Conservation (phyloP, 2,113 vertebrate species). For the Tupaia chinensis region DNA sequence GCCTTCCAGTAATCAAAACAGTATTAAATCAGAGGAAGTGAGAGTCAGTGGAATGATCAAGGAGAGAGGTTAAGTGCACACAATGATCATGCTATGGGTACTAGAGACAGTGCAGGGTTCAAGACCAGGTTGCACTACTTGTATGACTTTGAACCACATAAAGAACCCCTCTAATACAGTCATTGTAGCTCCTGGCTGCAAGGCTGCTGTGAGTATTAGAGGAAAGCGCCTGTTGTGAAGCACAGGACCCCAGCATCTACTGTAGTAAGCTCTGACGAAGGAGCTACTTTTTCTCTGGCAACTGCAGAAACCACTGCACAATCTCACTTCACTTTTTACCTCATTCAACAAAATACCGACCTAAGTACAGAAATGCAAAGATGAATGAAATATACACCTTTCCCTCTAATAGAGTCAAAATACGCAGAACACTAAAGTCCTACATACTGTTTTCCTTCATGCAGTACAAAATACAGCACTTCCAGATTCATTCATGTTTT, state of each 20-base stretch:
- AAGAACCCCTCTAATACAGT: neutral
- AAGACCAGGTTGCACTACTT: neutral
- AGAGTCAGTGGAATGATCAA: neutral
- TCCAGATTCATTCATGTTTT: constrained; percentile 52
- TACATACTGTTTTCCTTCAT: neutral
- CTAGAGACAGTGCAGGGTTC: neutral
- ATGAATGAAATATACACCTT: neutral
- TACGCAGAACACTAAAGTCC: neutral
- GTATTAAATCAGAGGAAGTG: neutral
- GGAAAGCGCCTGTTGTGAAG: neutral
- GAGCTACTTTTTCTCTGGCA: neutral
- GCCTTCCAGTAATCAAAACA: neutral
- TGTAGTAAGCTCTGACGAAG: neutral
- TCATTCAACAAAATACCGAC: neutral
- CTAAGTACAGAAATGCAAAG: neutral
- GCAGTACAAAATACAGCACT: constrained; percentile 1
- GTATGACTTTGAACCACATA: neutral
- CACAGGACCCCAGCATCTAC: neutral
- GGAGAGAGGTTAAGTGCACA: neutral
- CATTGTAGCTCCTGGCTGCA: neutral
- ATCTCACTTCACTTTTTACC: neutral
- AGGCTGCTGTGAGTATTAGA: neutral
- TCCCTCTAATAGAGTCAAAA: neutral
- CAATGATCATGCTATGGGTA: neutral
- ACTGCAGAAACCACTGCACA: neutral